phyloP scores from a whole-genome alignment of 2,888 invertebrate species.

The Tenthredo livida region DNA sequence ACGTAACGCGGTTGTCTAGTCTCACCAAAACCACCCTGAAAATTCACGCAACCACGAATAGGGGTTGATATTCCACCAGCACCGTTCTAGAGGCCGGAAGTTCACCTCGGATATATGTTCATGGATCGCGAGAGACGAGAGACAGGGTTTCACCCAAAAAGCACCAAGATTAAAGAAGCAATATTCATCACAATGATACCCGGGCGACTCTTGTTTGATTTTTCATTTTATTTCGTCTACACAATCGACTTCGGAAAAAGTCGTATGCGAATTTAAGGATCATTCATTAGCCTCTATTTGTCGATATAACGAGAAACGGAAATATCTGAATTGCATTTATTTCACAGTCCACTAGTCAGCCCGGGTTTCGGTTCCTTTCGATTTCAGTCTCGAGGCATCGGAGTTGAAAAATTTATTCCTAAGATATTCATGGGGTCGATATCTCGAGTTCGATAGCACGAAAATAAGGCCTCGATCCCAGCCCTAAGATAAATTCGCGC shows the following conservation, averaged over 20 bases:
- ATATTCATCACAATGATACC: not conserved
- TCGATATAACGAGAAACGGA: conserved; percentile 30
- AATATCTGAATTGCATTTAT: conserved; percentile 45
- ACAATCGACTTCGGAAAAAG: not conserved
- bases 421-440: conserved; percentile 17
- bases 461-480: conserved; percentile 6
- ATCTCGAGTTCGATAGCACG: not conserved
- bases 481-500: not conserved
- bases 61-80: not conserved
- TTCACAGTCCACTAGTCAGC: conserved; percentile 30
- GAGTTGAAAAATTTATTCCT: conserved; percentile 22
- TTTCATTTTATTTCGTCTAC: not conserved
- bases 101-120: not conserved
- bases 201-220: not conserved
- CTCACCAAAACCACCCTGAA: not conserved
- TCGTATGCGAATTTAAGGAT: not conserved
- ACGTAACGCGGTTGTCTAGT: conserved; percentile 20
- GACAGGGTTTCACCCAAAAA: not conserved
- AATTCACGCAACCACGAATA: conserved; percentile 2
- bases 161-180: not conserved
- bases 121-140: not conserved
- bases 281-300: conserved; percentile 1
- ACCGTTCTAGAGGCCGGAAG: not conserved
- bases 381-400: conserved; percentile 3
- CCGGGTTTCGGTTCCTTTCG: not conserved